Evolutionary conservation across 2,113 vertebrate genomes (phyloP), one percentile per base, ranked within the genome.

Genomic region (Pseudopipra pipra): DNA sequence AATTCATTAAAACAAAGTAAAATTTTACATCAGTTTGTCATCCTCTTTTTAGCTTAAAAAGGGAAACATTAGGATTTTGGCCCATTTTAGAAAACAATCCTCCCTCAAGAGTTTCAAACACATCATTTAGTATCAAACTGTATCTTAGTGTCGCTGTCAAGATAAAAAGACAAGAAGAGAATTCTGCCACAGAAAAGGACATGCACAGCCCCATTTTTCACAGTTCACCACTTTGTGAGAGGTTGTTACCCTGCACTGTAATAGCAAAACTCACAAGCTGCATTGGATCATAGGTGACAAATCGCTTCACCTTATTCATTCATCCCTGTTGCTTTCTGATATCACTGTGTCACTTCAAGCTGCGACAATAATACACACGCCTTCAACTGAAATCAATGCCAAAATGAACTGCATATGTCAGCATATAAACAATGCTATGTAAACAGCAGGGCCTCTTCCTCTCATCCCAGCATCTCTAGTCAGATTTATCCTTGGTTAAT

Each of bases 341-440:
- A 94, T 73, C 84, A n/a, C 62, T 74, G 91, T 96, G 91, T 95
- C 91, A 93, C 89, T 95, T 96, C 91, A 96, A 95, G 96, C 93
- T 96, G 94, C 1, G 75, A 88, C 81, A 94, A 89, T 83, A 96
- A 92, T 89, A 35, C 86, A 83, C 87, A 43, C 0, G 17, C 92
- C 95, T 95, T 97, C 96, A 91, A 56, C 89, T 93, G 94, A 96
- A 94, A 97, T 96, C 94, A 95, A 85, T 96, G 93, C 86, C 94
- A 94, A 87, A 96, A 92, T 95, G 94, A 96, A 92, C 94, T 92
- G 92, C 35, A 23, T 91, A 89, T 95, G 93, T 96, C 95, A 96
- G 96, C 96, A 95, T 91, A 89, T 96, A 96, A 95, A 89, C 89
- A 95, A 90, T 85, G 87, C 89, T 65, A 62, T 90, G 91, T 94